Evolutionary conservation across 53 echinoderm and acorn worm genomes (phyloP).

Genomic region (Antedon mediterranea): DNA sequence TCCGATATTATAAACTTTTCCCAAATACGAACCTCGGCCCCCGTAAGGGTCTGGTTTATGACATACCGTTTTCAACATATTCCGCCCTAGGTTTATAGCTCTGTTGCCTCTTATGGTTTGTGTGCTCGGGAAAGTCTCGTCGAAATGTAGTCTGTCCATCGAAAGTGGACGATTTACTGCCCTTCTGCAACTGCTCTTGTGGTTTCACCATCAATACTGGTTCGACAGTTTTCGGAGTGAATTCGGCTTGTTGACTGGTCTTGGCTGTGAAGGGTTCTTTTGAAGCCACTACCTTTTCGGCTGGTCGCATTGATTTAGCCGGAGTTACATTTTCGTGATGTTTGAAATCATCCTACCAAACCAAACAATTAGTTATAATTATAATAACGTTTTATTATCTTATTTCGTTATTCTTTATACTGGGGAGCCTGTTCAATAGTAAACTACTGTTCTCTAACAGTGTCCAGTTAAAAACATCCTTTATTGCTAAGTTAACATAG

Average conservation of each 20-base stretch:
- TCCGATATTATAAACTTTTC: no score
- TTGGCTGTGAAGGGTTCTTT: slow-evolving; percentile 38
- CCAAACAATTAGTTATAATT: no score
- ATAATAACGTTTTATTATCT: no score
- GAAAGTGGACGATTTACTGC: slow-evolving; percentile 7
- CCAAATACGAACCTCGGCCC: no score
- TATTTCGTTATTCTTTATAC: no score
- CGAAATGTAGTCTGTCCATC: slow-evolving; percentile 59
- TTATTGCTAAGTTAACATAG: no score
- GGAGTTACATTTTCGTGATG: slow-evolving; percentile 59
- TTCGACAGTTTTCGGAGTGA: slow-evolving; percentile 32
- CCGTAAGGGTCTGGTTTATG: neutral
- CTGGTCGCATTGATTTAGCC: slow-evolving; percentile 52
- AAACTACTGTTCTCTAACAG: no score
- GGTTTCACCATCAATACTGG: neutral
- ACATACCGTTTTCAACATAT: slow-evolving; percentile 50
- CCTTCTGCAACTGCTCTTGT: neutral
- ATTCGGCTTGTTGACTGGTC: slow-evolving; percentile 73
- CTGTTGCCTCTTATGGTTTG: slow-evolving; percentile 24
- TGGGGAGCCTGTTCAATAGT: no score
- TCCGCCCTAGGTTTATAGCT: slow-evolving; percentile 71
- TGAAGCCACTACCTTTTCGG: slow-evolving; percentile 31
- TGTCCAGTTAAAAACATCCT: no score
- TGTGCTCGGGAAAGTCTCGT: slow-evolving; percentile 63
- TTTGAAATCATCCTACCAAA: slow-evolving; percentile 60